A percentile compares a stretch with the other conserved stretches of the same genome.
Conservation (phyloP, 1,140 invertebrate genomes). For the Vanessa tameamea region DNA sequence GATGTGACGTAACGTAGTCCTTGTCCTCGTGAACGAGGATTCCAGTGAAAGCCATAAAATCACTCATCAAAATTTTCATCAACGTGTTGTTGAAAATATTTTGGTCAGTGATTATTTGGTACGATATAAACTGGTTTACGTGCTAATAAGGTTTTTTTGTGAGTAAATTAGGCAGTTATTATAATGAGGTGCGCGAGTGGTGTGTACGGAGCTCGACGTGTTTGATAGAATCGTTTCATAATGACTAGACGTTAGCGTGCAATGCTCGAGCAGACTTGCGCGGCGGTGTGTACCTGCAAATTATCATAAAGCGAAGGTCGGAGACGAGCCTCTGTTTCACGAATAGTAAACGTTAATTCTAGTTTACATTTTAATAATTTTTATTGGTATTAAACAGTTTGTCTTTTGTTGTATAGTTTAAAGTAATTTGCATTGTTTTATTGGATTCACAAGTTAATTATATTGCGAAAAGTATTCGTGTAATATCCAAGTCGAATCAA, state of each 20-base stretch:
- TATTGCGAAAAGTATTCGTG: slow-evolving; percentile 1
- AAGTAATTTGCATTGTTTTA: neutral
- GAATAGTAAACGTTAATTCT: slow-evolving; percentile 29
- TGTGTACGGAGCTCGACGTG: neutral
- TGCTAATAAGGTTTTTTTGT: slow-evolving; percentile 42
- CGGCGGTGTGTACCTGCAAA: slow-evolving; percentile 26
- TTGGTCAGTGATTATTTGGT: slow-evolving; percentile 19
- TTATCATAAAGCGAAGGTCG: slow-evolving; percentile 46
- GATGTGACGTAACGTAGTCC: too few species aligned
- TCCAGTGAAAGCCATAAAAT: neutral
- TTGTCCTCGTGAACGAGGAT: too few species aligned
- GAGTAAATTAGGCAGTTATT: slow-evolving; percentile 40
- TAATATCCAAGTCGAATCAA: slow-evolving; percentile 14
- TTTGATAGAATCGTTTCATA: neutral
- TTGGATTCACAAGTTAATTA: neutral
- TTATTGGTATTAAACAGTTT: slow-evolving; percentile 11
- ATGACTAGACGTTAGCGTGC: neutral
- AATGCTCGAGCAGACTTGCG: slow-evolving; percentile 9
- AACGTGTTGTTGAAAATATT: slow-evolving; percentile 9
- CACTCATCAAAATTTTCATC: neutral
- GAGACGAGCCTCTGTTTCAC: slow-evolving; percentile 42
- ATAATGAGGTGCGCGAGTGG: slow-evolving; percentile 28
- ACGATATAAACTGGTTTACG: slow-evolving; percentile 35
- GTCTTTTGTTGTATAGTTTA: neutral
- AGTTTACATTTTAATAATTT: slow-evolving; percentile 13